Base-by-base conservation (phyloP, 2,888 invertebrate species). In the Pheosia tremula region DNA sequence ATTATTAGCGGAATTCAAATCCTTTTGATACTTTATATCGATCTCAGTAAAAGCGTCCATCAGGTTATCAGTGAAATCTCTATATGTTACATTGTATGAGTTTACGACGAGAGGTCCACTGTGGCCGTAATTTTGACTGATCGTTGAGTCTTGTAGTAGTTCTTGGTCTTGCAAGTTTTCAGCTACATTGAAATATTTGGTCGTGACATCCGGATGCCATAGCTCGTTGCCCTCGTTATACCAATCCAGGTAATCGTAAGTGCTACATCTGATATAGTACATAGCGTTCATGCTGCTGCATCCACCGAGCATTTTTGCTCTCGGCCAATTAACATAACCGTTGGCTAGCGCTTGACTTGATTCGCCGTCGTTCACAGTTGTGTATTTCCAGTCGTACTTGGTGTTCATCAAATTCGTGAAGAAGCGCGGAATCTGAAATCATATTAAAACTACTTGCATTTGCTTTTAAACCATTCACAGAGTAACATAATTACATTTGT, bases 331-430 rank as follows among this genome's bases (percentile, higher is more conserved):
- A 10, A 82, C 80, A 52, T 77, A 43, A 56, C 79, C 71, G 59
- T 79, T 67, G 61, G 72, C 70, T 45, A 85, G 88, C 95, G 96
- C 97, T 73, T 96, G 88, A 81, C 96, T 96, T 0, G 95, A 94
- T 43, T 93, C 95, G 24, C 95, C 95, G 78, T 96, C 95, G 0
- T 97, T 96, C 76, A 97, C 97, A 0, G 96, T 97, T 83, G 96
- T 96, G 84, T 97, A 97, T 80, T 96, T 95, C 50, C 50, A 50
- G 9, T 50, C 50, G 7, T 50, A 50, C 8, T 24, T 50, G 8
- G 50, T 24, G 7, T 24, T 13, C 13, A 5, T 5, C 24, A 50
- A 24, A 24, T 10, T 9, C 0, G 10, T 24, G 3, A 9, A 50
- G 3, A 13, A 24, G 24, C 9, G 8, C 10, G 39, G 24, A 39